phyloP scores from a whole-genome alignment of 2,113 vertebrate genomes.

The Heptranchias perlo region DNA sequence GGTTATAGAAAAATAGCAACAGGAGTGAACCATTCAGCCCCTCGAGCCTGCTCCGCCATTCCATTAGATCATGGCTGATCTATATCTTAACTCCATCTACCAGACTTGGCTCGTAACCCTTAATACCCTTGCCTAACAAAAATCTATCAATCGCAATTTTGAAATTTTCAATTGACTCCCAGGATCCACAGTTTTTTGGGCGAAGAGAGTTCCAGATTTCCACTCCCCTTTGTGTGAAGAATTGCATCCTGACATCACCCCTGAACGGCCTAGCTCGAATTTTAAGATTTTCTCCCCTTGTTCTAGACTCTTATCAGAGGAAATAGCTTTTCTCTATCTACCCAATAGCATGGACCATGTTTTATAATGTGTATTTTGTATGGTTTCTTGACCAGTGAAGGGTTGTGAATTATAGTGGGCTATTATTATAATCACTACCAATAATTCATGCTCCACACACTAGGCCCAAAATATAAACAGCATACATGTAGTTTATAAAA shows the following conservation, averaged over 20 bases:
- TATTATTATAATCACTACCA: not conserved
- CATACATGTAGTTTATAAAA: not conserved
- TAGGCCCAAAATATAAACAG: not conserved
- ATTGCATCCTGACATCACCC: not conserved
- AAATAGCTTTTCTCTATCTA: not conserved
- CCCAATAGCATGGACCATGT: not conserved
- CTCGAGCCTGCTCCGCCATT: too few species aligned
- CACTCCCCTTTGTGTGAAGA: not conserved
- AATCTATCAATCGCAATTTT: not conserved
- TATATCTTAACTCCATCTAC: not conserved
- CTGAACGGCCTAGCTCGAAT: not conserved
- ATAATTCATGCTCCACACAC: not conserved
- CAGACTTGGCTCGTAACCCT: not conserved
- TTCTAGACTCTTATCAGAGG: not conserved
- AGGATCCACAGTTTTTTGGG: not conserved
- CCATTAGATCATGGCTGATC: not conserved
- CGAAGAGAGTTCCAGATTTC: not conserved
- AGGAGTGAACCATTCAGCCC: not conserved
- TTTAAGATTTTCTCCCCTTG: not conserved
- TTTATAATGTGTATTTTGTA: not conserved
- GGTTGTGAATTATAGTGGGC: not conserved
- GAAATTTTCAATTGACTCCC: not conserved
- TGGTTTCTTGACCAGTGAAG: not conserved
- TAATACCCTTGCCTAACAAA: not conserved
- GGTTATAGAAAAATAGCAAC: not conserved